Evolutionary conservation across 2,888 invertebrate genomes (phyloP).

Genomic region (Xestia xanthographa): DNA sequence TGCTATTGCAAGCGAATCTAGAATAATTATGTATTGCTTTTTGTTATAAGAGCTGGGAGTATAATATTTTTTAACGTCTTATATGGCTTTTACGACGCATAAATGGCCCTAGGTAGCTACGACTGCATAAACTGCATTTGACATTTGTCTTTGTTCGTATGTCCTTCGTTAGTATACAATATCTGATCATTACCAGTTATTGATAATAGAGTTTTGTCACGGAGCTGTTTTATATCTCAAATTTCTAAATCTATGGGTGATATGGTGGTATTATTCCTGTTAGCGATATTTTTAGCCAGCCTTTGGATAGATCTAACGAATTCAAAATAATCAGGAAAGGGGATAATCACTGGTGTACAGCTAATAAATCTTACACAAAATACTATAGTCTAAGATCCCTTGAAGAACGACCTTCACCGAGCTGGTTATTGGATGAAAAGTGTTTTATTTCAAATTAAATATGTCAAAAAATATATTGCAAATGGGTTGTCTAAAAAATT

Average conservation of each 20-base stretch:
- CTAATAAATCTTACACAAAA: not conserved
- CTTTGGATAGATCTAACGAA: not conserved
- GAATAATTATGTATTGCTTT: constrained; percentile 29
- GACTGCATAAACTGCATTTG: constrained; percentile 10
- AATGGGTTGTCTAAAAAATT: too few species aligned
- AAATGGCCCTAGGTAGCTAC: constrained; percentile 8
- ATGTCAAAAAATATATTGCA: too few species aligned
- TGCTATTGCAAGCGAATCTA: constrained; percentile 1
- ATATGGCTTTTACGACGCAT: constrained; percentile 21
- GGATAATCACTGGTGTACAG: not conserved
- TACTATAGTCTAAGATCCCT: too few species aligned
- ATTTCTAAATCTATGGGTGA: not conserved
- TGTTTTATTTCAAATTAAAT: too few species aligned
- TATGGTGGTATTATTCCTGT: not conserved
- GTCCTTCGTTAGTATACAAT: not conserved
- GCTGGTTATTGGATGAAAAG: too few species aligned
- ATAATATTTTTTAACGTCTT: constrained; percentile 8
- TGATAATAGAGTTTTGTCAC: not conserved
- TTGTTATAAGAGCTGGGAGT: not conserved
- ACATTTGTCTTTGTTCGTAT: constrained; percentile 10
- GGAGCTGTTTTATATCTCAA: not conserved
- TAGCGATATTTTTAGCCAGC: not conserved
- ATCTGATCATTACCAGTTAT: constrained; percentile 9
- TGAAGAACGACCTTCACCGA: too few species aligned
- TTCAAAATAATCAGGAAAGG: not conserved